phyloP scores from a whole-genome alignment of 2,113 vertebrate genomes.

The Gopherus flavomarginatus region DNA sequence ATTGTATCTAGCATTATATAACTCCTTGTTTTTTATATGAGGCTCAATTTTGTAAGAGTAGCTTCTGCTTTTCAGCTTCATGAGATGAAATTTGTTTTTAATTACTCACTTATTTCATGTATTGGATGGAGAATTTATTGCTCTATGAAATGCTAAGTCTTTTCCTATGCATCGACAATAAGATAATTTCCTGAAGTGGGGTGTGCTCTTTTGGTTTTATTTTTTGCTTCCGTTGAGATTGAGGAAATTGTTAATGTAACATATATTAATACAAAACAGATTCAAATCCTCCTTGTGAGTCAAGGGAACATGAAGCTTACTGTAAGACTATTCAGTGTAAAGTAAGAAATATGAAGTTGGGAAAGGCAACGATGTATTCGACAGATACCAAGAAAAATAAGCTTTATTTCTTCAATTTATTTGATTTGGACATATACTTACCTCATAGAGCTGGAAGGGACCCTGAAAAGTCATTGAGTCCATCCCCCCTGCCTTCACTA shows the following conservation, averaged over 20 bases:
- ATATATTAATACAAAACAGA: not conserved
- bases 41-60: not conserved
- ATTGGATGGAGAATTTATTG: not conserved
- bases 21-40: not conserved
- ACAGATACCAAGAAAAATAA: not conserved
- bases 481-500: too few species aligned
- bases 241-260: not conserved
- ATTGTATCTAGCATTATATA: not conserved
- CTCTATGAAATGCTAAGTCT: not conserved
- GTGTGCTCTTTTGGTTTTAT: not conserved
- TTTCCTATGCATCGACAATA: not conserved
- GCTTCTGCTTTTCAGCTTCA: not conserved
- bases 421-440: too few species aligned
- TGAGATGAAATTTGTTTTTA: conserved; percentile 26
- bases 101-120: not conserved
- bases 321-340: not conserved
- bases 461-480: too few species aligned
- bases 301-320: not conserved
- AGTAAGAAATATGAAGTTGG: not conserved
- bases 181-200: not conserved
- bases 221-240: conserved; percentile 13
- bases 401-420: not conserved
- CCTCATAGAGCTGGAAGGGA: too few species aligned
- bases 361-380: not conserved
- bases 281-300: not conserved